Evolutionary conservation across 1,140 invertebrate species (phyloP), one percentile per base, ranked within the genome.

Genomic region (Philopotamus ludificatus): DNA sequence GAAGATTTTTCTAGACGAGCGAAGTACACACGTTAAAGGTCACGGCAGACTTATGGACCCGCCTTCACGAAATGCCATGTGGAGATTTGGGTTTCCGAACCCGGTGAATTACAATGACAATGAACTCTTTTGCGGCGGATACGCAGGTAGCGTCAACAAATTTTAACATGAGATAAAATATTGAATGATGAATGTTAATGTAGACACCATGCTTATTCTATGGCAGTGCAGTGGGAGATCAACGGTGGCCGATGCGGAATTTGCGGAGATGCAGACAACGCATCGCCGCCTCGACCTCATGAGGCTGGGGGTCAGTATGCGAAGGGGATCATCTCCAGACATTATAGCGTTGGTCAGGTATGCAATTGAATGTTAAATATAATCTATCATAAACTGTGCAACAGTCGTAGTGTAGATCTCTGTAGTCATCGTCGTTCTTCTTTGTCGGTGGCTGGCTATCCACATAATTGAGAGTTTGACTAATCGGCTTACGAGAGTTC

Each of bases 41-140:
- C 94, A 97, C 79, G 90, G 90, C 0, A 76, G 90, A 18, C 76
- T 92, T 34, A 93, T 95, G 88, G 91, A 96, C 75, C 94, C 94
- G 0, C 93, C 94, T 1, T 87, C 92, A 0, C 83, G 94, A 16
- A 95, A 96, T 78, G 88, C 88, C 16, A 94, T 95, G 91, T 97
- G 94, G 94, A 81, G 94, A 50, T 92, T 94, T 73, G 94, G 94
- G 1, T 97, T 90, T 78, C 88, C 89, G 1, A 95, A 93, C 80
- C 92, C 93, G 0, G 90, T 94, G 8, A 95, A 97, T 77, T 97
- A 96, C 73, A 94, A 97, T 71, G 95, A 97, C 74, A 97, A 95
- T 70, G 93, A 87, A 72, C 78, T 87, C 3, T 87, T 86, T 73
- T 87, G 86, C 69, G 94, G 95, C 1, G 95, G 94, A 42, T 91